These are phyloP conservation scores for Habrosyne pyritoides DNA, from an alignment of 2,888 invertebrate species.

Conservation along the genomic window DNA sequence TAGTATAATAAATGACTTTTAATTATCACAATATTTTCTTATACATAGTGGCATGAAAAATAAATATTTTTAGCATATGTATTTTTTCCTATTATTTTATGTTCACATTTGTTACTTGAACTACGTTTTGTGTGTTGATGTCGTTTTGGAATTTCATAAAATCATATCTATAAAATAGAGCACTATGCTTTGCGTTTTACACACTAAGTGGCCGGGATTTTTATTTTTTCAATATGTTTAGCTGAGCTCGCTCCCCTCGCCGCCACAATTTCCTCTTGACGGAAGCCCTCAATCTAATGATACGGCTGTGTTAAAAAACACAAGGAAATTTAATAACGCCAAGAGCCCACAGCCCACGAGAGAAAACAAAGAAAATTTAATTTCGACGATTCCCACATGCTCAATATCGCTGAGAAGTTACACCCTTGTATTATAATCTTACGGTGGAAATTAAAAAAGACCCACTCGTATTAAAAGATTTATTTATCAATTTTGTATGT, in stretches of 20 bases:
- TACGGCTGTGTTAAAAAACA: conserved; percentile 84
- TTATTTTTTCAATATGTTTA: conserved; percentile 84
- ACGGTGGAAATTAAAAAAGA: conserved; percentile 61
- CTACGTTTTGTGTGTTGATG: too few species aligned
- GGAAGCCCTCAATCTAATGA: conserved; percentile 84
- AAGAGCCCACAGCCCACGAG: conserved; percentile 65
- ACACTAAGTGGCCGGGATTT: conserved; percentile 77
- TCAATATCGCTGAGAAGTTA: conserved; percentile 76
- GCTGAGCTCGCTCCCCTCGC: conserved; percentile 75
- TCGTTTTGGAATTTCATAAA: too few species aligned
- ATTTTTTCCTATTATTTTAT: not conserved
- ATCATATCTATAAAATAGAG: conserved; percentile 48
- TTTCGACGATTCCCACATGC: conserved; percentile 82
- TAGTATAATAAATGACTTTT: too few species aligned
- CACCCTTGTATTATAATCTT: conserved; percentile 56
- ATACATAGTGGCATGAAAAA: too few species aligned
- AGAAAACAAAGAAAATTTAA: conserved; percentile 83
- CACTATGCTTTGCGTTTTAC: conserved; percentile 35
- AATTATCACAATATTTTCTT: too few species aligned
- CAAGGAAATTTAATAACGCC: conserved; percentile 84
- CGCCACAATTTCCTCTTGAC: conserved; percentile 83
- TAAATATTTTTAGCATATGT: too few species aligned
- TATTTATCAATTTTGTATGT: not conserved
- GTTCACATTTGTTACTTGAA: not conserved
- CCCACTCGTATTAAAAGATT: not conserved